Base-by-base conservation (phyloP, 2,888 invertebrate species). In the Thysanoteuthis rhombus region DNA sequence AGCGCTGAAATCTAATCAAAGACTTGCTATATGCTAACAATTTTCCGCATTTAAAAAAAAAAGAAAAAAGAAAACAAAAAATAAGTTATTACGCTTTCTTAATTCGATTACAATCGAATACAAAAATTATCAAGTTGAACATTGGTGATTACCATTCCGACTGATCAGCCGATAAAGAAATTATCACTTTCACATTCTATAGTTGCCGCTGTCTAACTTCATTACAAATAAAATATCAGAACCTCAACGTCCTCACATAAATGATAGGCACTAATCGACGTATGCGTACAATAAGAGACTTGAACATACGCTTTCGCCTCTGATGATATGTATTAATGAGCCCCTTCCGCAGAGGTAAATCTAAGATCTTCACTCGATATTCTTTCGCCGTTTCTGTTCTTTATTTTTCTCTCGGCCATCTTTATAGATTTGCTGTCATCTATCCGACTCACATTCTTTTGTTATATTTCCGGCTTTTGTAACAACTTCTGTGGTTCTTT, bases 101-200 rank as follows among this genome's bases (percentile, higher is more conserved):
- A 75, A 75, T 75, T 75, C 75, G 75, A 75, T 75, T 75, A n/a
- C 75, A 75, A 75, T 75, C 75, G 75, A 75, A 75, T n/a, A 75
- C n/a, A 75, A 75, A 75, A 75, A 75, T 75, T n/a, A 75, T 75
- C 75, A n/a, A 75, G 19, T 75, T 75, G 75, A n/a, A 75, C 75
- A 75, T 75, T 75, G 75, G 12, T 75, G 75, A 75, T 75, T 75
- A 75, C 75, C 75, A 75, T n/a, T n/a, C 75, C 75, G 75, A 75
- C 75, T 75, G 75, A 75, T 75, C 75, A 75, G 36, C n/a, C 16
- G 75, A 75, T 75, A 75, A 75, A 75, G 75, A 75, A 75, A 75
- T 75, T 75, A 75, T 75, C 75, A 75, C 75, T n/a, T 75, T n/a
- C 75, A 75, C n/a, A 75, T 75, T 19, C 75, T n/a, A n/a, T 75